A percentile compares a stretch with the other conserved stretches of the same genome.
Conservation (phyloP, 2,888 invertebrate species). For the Tetragonisca angustula region DNA sequence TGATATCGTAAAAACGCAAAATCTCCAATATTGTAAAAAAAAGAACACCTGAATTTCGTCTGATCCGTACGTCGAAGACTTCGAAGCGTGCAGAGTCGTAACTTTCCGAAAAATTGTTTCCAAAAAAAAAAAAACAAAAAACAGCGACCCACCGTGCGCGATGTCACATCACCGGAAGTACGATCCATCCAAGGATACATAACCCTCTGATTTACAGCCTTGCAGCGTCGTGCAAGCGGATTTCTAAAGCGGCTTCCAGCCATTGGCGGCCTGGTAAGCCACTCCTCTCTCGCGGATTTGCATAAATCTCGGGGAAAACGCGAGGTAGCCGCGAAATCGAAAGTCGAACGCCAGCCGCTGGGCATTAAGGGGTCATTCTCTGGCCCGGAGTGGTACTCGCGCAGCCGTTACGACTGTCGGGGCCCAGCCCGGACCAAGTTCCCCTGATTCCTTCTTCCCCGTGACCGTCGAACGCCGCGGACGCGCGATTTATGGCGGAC, state of each 20-base stretch:
- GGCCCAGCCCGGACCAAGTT: slow-evolving; percentile 33
- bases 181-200: slow-evolving; percentile 63
- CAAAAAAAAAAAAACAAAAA: no score
- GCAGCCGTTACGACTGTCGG: slow-evolving; percentile 51
- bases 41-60: no score
- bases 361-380: slow-evolving; percentile 54
- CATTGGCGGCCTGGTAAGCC: not conserved
- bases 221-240: slow-evolving; percentile 53
- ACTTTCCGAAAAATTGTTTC: no score
- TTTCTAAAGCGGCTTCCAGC: slow-evolving; percentile 48
- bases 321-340: slow-evolving; percentile 79
- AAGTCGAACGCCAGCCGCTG: slow-evolving; percentile 73
- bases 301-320: slow-evolving; percentile 80
- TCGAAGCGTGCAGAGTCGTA: no score
- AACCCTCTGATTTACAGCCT: slow-evolving; percentile 80
- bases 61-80: no score
- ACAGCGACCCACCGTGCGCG: no score
- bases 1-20: no score
- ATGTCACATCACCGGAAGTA: not conserved
- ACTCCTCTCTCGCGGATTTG: slow-evolving; percentile 66
- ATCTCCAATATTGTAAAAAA: no score
- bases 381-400: not conserved
- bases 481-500: slow-evolving; percentile 63
- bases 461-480: slow-evolving; percentile 42
- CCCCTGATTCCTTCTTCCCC: slow-evolving; percentile 30